Base-by-base conservation (phyloP, 2,888 invertebrate species). In the Neocrepidodera transversa region DNA sequence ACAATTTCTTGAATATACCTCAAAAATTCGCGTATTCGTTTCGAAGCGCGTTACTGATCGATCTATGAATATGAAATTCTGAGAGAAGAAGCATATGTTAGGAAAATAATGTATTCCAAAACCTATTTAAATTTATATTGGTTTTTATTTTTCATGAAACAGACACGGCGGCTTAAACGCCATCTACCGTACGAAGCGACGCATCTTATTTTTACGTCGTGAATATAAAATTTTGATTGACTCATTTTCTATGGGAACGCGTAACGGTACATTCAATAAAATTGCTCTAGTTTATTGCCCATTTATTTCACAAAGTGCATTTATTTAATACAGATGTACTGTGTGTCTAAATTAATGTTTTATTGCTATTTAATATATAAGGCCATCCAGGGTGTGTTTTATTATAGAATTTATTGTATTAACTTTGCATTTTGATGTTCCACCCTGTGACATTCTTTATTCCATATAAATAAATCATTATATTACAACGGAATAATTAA, bases 101-200 rank as follows among this genome's bases (percentile, higher is more conserved):
- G 36, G 38, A 28, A 26, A 50, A 50, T 50, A 50, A 50, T 50
- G 38, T 50, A 50, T 50, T 50, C 38, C 50, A 50, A n/a, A 50
- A 50, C 50, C 38, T 50, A 50, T 50, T 50, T 50, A 50, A 50
- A 50, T 50, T 50, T 50, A 50, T 50, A 50, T 50, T 50, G 50
- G 38, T 50, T 50, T 50, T n/a, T 26, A 38, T 38, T 32, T 32
- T 32, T 32, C 32, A 32, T 32, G 13, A 32, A 32, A 32, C 32
- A 32, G 32, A 10, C 11, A 32, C 32, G 32, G 11, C 32, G 32
- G 32, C 32, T 32, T 32, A 13, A 32, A 6, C 32, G 13, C 32
- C 32, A 32, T 28, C 32, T 32, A 32, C 8, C 32, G 23, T 6
- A 23, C 3, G 23, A 5, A 23, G 4, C 23, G 4, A 23, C 28